Percentiles rank a stretch among this genome's conserved stretches.
Evolutionary conservation across 2,888 invertebrate species (phyloP).

Genomic region (Acrobasis suavella): DNA sequence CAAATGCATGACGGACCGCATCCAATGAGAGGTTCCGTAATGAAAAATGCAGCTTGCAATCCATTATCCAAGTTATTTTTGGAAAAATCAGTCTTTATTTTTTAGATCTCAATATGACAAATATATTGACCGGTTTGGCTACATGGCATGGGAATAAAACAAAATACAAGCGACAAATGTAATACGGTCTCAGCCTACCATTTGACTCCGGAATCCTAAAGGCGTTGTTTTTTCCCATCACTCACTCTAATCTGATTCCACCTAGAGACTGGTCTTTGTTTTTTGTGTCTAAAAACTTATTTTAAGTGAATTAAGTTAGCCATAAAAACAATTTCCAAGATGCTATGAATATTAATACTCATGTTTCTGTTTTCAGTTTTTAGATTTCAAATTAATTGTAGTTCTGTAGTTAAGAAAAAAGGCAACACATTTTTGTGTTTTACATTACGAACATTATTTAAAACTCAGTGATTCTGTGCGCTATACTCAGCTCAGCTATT

Average conservation of each 20-base stretch:
- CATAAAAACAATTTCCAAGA: not conserved
- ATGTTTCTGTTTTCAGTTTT: not conserved
- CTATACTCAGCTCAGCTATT: not conserved
- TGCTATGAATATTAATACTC: not conserved
- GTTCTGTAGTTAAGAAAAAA: not conserved
- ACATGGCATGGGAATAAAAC: too few relatives aligned
- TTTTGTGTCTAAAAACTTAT: not conserved
- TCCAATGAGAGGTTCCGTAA: not conserved
- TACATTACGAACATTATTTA: not conserved
- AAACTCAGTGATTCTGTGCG: not conserved
- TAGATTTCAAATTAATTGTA: too few relatives aligned
- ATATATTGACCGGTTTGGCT: too few relatives aligned
- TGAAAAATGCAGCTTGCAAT: not conserved
- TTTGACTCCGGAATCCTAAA: not conserved
- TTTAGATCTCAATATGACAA: too few relatives aligned
- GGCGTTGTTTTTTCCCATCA: not conserved
- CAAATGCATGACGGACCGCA: not conserved
- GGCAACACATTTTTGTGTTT: not conserved
- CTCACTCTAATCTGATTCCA: not conserved
- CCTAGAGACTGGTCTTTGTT: not conserved
- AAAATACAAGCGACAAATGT: too few relatives aligned
- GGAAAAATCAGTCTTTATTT: too few relatives aligned
- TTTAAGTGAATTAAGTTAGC: not conserved
- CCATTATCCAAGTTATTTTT: too few relatives aligned
- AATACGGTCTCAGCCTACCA: too few relatives aligned